Percentiles rank a stretch among this genome's conserved stretches.
These are phyloP conservation scores for Uropsilus gracilis DNA, from an alignment of 2,113 vertebrate species.

Conservation along the genomic window DNA sequence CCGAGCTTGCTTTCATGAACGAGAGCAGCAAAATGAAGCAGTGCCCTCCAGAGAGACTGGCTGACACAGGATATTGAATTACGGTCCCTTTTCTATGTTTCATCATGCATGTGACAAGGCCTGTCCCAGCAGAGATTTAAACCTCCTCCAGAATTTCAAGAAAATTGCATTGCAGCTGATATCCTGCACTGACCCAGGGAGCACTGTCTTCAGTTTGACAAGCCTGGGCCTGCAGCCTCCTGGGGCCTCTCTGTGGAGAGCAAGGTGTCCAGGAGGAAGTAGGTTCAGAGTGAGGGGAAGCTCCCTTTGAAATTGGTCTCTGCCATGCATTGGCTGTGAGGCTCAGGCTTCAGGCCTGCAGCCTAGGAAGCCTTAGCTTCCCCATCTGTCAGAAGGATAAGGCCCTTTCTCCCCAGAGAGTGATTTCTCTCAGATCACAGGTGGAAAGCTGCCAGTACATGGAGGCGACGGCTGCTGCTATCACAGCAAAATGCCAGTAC, in stretches of 20 bases:
- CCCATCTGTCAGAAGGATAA: not conserved
- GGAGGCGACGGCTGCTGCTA: not conserved
- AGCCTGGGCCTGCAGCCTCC: too few species aligned
- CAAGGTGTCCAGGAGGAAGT: not conserved
- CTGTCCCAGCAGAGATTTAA: not conserved
- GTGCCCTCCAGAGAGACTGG: not conserved
- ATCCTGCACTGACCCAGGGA: not conserved
- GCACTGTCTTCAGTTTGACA: not conserved
- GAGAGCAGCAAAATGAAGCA: not conserved
- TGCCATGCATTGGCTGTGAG: fast-evolving
- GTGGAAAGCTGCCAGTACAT: not conserved
- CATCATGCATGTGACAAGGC: not conserved
- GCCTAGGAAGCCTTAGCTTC: not conserved
- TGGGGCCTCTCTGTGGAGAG: not conserved
- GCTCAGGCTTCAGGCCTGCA: too few species aligned
- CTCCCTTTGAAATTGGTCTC: not conserved
- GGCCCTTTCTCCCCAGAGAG: not conserved
- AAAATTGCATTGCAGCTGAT: not conserved
- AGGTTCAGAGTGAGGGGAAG: not conserved
- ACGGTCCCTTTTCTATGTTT: not conserved
- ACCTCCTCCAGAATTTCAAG: not conserved
- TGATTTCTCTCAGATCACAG: too few species aligned
- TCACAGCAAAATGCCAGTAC: not conserved
- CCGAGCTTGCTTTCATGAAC: not conserved
- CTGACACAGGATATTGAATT: not conserved